Conservation (phyloP, 2,113 vertebrate genomes). For the Enhydra lutris region DNA sequence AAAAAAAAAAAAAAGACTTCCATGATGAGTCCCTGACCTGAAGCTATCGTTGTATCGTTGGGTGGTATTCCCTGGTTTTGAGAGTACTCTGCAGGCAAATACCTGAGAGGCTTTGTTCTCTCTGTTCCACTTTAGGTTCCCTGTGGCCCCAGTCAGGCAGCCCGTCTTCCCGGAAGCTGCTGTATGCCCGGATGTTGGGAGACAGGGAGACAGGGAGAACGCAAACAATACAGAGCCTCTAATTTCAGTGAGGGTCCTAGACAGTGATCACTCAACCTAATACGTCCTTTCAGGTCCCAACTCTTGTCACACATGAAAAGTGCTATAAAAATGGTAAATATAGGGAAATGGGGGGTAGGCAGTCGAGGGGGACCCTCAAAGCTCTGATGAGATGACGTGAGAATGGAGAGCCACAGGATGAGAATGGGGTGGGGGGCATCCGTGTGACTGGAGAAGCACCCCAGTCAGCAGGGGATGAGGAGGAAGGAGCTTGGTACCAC, state of each 20-base stretch:
- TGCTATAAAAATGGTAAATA: not conserved
- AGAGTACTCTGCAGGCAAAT: not conserved
- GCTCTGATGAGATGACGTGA: not conserved
- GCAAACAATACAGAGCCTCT: not conserved
- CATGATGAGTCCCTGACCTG: not conserved
- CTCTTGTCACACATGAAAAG: not conserved
- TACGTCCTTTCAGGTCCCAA: not conserved
- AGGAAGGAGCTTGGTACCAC: not conserved
- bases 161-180: not conserved
- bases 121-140: not conserved
- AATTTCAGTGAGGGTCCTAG: not conserved
- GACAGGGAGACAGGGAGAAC: not conserved
- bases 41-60: not conserved
- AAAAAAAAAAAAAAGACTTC: not conserved
- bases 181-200: not conserved
- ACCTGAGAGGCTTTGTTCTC: not conserved
- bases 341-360: not conserved
- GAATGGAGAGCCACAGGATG: fast-evolving
- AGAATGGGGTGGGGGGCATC: not conserved
- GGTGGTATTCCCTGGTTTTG: not conserved
- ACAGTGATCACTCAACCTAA: too few relatives aligned
- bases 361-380: not conserved
- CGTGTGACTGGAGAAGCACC: not conserved
- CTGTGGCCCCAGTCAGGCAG: not conserved
- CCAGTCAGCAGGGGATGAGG: not conserved